Evolutionary conservation across 2,113 vertebrate genomes (phyloP), one percentile per base, ranked within the genome.

Genomic region (Oryzias curvinotus): DNA sequence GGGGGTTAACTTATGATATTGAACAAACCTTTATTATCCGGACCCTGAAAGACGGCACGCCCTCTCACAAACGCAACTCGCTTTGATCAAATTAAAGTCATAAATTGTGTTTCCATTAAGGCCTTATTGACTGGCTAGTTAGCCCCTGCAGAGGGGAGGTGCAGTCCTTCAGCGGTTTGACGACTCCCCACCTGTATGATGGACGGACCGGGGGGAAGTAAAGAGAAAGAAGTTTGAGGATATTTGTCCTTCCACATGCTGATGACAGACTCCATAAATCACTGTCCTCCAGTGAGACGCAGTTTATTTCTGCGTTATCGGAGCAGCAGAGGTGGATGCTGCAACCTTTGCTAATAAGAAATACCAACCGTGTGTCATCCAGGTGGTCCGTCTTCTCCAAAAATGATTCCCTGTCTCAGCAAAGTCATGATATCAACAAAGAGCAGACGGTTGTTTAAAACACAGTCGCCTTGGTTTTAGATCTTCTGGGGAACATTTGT

Each of bases 51-150:
- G 3, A 53, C 26, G 21, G 41, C 13, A 59, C 3, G 26, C 58
- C 19, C 42, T 55, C n/a, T 46, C 42, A 65, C 18, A 57, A 53
- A 65, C 47, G 49, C 62, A 50, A 77, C 73, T 67, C 61, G 49
- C 58, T 83, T 79, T 71, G 73, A 68, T 65, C 59, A 71, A 84
- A 86, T 86, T 84, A 82, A 84, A 82, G 71, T 48, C 73, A 82
- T 84, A 80, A 84, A 84, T 86, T 80, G 64, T 30, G 53, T 80
- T 84, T 84, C 77, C 71, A 78, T 82, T 84, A 80, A 75, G 10
- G 52, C 44, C 44, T 45, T 78, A 82, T 82, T 76, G 81, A 82
- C 74, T 75, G 64, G 30, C 68, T 72, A 56, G 26, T 80, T 83
- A 69, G 74, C 83, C 74, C 16, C 59, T 50, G 65, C 71, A 17